phyloP scores from a whole-genome alignment of 2,113 vertebrate species.

The Nibea albiflora region DNA sequence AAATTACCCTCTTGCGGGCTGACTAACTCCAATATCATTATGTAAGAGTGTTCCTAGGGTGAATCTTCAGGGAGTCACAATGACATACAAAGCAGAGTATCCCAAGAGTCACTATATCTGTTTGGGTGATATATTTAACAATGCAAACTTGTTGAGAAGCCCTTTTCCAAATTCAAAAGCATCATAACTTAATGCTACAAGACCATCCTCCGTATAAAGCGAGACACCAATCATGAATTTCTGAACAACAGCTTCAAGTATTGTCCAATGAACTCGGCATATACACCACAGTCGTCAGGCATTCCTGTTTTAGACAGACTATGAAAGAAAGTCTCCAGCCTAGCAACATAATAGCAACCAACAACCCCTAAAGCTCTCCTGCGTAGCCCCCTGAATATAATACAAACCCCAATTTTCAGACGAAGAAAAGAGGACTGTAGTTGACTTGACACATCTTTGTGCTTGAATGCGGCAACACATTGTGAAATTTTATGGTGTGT shows the following conservation, averaged over 20 bases:
- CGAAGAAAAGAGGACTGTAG: no score
- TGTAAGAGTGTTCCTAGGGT: neutral
- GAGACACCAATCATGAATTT: neutral
- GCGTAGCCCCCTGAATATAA: neutral
- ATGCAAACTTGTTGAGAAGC: neutral
- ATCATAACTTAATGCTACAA: neutral
- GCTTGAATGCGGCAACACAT: neutral
- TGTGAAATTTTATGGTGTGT: conserved; percentile 4
- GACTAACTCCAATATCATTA: conserved; percentile 36
- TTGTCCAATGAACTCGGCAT: conserved; percentile 13
- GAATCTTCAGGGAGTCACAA: conserved; percentile 2
- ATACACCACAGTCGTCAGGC: no score
- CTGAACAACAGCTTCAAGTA: conserved; percentile 6
- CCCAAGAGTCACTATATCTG: conserved; percentile 4
- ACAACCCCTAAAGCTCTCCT: neutral
- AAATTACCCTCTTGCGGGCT: conserved; percentile 30
- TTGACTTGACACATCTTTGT: neutral
- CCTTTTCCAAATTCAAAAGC: neutral
- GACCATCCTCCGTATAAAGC: neutral
- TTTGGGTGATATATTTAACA: neutral
- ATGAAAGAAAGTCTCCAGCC: neutral
- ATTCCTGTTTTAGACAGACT: neutral
- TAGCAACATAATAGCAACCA: neutral
- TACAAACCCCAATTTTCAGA: neutral
- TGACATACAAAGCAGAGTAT: conserved; percentile 1